Conservation (phyloP, 2,797 vertebrate genomes). For the Gila robusta region DNA sequence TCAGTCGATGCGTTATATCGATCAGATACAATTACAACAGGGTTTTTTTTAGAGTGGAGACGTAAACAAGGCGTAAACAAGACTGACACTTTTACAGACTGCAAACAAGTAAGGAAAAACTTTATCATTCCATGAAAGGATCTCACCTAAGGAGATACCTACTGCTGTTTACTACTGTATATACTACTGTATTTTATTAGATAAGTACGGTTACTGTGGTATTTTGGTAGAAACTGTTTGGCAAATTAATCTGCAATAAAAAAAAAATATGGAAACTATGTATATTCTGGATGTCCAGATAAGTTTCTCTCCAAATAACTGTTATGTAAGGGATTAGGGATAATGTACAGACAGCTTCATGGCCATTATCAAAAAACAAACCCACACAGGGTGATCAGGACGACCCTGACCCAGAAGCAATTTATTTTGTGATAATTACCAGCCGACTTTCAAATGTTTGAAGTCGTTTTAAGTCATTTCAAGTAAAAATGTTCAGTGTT, state of each 20-base stretch:
- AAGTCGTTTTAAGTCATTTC: too few relatives aligned
- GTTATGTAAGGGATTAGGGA: background rate
- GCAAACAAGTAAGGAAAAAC: conserved; percentile 11
- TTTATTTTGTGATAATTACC: background rate
- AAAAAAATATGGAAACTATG: background rate
- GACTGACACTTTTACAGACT: background rate
- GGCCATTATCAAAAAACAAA: background rate
- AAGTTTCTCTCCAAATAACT: background rate
- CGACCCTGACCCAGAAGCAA: background rate
- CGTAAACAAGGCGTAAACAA: background rate
- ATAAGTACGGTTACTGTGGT: background rate
- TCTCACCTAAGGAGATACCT: background rate
- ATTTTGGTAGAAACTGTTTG: background rate
- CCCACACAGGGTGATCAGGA: background rate
- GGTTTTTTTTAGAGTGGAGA: background rate
- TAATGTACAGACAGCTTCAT: background rate
- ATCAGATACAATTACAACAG: background rate
- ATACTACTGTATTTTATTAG: background rate
- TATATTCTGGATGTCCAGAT: background rate
- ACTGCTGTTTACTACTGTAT: background rate
- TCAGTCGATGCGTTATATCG: background rate
- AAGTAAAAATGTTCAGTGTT: too few relatives aligned
- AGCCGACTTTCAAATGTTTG: background rate
- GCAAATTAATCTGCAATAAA: background rate
- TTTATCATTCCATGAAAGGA: background rate